These are phyloP conservation scores for Florisuga fusca DNA, from an alignment of 2,797 vertebrate genomes.

Conservation along the genomic window DNA sequence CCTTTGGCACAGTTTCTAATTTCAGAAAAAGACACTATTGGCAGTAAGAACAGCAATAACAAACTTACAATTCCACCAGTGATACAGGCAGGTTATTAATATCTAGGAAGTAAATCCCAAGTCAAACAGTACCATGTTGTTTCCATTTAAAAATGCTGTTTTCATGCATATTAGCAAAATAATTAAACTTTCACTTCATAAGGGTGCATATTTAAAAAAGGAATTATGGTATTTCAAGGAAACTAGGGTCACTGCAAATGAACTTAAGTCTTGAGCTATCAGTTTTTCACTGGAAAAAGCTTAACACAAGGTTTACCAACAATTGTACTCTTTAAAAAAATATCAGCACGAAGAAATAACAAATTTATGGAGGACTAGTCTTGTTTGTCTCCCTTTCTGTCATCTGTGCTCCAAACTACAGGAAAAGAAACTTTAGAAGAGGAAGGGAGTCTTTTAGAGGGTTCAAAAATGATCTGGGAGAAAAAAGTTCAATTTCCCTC, in stretches of 20 bases:
- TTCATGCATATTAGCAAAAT: constrained; percentile 45
- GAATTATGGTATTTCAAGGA: not conserved
- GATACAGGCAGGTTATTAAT: not conserved
- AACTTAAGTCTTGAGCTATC: not conserved
- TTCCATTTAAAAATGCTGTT: not conserved
- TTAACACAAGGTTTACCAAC: not conserved
- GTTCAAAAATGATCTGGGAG: not conserved
- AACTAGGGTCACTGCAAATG: not conserved
- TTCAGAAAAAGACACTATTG: constrained; percentile 22
- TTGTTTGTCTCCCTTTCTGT: not conserved
- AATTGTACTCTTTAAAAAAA: not conserved
- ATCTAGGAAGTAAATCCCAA: constrained; percentile 36
- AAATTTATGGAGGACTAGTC: not conserved
- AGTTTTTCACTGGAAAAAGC: not conserved
- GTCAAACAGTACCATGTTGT: constrained; percentile 43
- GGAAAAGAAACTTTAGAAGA: not conserved
- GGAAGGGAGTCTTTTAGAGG: not conserved
- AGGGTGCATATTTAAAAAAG: not conserved
- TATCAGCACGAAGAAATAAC: not conserved
- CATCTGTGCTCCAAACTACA: not conserved
- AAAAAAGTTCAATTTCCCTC: not conserved
- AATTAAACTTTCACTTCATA: constrained; percentile 11
- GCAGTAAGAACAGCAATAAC: not conserved
- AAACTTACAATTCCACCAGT: not conserved
- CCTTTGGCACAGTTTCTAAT: not conserved